phyloP scores from a whole-genome alignment of 2,797 vertebrate species.

The Cichlasoma orientale region DNA sequence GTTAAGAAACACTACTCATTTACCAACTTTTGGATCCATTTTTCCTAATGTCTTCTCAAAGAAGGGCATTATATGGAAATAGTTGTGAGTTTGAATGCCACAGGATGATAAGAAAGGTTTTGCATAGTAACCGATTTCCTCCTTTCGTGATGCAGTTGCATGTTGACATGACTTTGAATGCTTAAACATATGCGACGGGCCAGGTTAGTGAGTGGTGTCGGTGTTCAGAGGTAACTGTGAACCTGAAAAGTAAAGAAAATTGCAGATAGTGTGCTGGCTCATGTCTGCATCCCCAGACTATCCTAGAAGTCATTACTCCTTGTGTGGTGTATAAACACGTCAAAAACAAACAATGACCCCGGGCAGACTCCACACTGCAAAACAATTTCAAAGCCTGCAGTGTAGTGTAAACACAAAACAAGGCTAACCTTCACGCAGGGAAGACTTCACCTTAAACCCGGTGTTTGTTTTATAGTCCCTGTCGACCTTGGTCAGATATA shows the following conservation, averaged over 20 bases:
- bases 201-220: background rate
- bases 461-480: constrained; percentile 55
- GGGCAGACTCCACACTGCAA: constrained; percentile 65
- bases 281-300: constrained; percentile 54
- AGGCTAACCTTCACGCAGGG: constrained; percentile 75
- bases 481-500: constrained; percentile 59
- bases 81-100: constrained; percentile 20
- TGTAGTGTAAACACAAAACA: constrained; percentile 80
- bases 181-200: background rate
- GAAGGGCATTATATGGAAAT: constrained; percentile 11
- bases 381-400: constrained; percentile 74
- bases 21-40: background rate
- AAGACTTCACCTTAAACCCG: constrained; percentile 68
- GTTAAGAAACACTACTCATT: background rate
- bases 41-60: background rate
- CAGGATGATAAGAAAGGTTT: constrained; percentile 43
- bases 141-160: constrained; percentile 33
- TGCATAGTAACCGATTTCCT: constrained; percentile 51
- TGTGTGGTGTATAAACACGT: constrained; percentile 82
- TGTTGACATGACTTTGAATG: constrained; percentile 47
- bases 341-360: constrained; percentile 80
- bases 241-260: constrained; percentile 37
- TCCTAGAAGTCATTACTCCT: constrained; percentile 71
- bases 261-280: constrained; percentile 22
- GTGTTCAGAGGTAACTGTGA: constrained; percentile 4